phyloP scores from a whole-genome alignment of 2,797 vertebrate genomes.

The Chrosomus eos region DNA sequence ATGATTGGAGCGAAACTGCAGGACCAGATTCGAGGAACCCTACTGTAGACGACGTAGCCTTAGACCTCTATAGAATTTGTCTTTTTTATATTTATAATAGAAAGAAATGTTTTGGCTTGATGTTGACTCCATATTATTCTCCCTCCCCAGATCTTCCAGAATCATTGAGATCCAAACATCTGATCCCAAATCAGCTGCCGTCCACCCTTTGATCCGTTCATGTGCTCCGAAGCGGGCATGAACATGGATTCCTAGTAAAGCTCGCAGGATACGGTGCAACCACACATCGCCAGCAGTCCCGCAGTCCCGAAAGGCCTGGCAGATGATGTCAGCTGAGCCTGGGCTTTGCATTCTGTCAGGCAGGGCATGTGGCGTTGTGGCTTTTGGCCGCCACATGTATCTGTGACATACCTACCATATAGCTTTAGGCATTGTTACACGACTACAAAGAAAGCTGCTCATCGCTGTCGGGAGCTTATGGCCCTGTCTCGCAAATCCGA shows the following conservation, averaged over 20 bases:
- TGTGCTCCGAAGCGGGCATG: background rate
- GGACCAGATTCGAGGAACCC: background rate
- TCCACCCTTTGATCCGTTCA: background rate
- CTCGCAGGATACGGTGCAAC: conserved; percentile 17
- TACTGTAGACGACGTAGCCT: background rate
- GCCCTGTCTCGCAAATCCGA: conserved; percentile 14
- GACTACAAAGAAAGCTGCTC: conserved; percentile 48
- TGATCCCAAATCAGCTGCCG: background rate
- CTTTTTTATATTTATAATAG: background rate
- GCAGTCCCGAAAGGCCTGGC: conserved; percentile 19
- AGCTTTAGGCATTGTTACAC: conserved; percentile 39
- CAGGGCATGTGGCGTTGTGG: conserved; percentile 44
- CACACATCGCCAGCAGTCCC: background rate
- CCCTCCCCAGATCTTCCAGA: background rate
- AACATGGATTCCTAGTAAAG: conserved; percentile 18
- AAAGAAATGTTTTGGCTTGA: background rate
- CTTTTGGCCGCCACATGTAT: conserved; percentile 36
- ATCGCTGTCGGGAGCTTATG: conserved; percentile 26
- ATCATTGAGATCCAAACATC: background rate
- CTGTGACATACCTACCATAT: conserved; percentile 43
- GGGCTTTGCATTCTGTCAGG: conserved; percentile 43
- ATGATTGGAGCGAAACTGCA: background rate
- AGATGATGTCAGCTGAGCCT: conserved; percentile 48
- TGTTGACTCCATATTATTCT: background rate
- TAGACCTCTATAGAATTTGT: background rate